A percentile compares a stretch with the other conserved stretches of the same genome.
Evolutionary conservation across 2,113 vertebrate species (phyloP).

Genomic region (Benitochromis conjunctus): DNA sequence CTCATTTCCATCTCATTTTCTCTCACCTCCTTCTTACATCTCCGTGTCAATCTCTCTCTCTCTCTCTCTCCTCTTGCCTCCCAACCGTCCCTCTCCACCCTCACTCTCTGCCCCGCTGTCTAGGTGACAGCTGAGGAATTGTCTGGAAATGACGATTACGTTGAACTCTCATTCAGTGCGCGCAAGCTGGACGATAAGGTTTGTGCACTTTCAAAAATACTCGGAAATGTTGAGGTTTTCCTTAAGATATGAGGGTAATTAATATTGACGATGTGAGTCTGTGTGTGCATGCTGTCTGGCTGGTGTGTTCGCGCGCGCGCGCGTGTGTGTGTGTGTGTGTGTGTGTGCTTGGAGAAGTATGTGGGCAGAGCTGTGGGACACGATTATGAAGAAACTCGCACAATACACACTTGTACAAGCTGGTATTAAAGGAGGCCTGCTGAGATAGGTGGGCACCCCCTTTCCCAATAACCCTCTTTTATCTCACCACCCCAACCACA

Average conservation of each 20-base stretch:
- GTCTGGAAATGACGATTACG: constrained; percentile 95
- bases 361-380: constrained; percentile 15
- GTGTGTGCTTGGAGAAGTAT: background rate
- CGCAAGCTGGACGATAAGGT: constrained; percentile 99
- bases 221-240: background rate
- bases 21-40: constrained; percentile 9
- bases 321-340: background rate
- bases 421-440: constrained; percentile 19
- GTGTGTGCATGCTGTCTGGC: background rate
- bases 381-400: background rate
- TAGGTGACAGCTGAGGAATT: constrained; percentile 97
- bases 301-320: no score
- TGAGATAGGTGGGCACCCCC: constrained; percentile 31
- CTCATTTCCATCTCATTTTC: constrained; percentile 55
- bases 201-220: background rate
- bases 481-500: constrained; percentile 26
- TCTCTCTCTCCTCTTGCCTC: background rate
- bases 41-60: background rate
- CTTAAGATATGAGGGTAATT: background rate
- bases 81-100: background rate
- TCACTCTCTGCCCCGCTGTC: background rate
- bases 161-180: constrained; percentile 96
- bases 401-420: constrained; percentile 32
- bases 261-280: background rate
- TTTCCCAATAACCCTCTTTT: constrained; percentile 6